phyloP scores from a whole-genome alignment of 2,888 invertebrate species.

The Ophion slaviceki region DNA sequence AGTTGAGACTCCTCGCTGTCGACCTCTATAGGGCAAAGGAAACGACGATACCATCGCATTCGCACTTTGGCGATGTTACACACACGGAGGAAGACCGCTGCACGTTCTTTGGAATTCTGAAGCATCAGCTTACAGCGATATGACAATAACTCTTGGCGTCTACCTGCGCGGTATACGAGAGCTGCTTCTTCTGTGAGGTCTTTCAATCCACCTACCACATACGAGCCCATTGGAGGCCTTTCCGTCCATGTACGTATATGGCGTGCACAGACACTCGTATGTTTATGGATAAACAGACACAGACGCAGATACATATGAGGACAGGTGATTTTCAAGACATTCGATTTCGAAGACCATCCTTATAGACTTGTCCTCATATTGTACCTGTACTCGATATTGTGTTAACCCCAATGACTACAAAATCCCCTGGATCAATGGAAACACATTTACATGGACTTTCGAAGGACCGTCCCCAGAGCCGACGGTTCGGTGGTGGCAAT shows the following conservation, averaged over 20 bases:
- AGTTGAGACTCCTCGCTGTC: neutral
- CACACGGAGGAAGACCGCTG: neutral
- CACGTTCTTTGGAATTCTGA: constrained; percentile 47
- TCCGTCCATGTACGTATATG: constrained; percentile 4
- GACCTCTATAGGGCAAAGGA: constrained; percentile 33
- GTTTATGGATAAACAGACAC: no score
- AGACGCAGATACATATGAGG: no score
- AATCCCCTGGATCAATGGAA: no score
- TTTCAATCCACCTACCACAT: constrained; percentile 25
- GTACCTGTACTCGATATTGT: no score
- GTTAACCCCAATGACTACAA: no score
- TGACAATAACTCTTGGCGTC: constrained; percentile 58
- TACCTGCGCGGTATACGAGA: constrained; percentile 18
- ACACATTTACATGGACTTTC: no score
- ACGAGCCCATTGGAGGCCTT: constrained; percentile 20
- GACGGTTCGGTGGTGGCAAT: no score
- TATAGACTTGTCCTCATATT: no score
- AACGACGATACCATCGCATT: constrained; percentile 57
- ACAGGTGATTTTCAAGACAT: no score
- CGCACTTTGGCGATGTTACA: constrained; percentile 41
- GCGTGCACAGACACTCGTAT: no score
- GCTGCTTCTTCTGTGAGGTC: constrained; percentile 21
- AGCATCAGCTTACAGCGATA: constrained; percentile 48
- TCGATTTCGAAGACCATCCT: no score
- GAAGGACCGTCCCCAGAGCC: no score